Evolutionary conservation across 2,888 invertebrate species (phyloP).

Genomic region (Tipula vernalis): DNA sequence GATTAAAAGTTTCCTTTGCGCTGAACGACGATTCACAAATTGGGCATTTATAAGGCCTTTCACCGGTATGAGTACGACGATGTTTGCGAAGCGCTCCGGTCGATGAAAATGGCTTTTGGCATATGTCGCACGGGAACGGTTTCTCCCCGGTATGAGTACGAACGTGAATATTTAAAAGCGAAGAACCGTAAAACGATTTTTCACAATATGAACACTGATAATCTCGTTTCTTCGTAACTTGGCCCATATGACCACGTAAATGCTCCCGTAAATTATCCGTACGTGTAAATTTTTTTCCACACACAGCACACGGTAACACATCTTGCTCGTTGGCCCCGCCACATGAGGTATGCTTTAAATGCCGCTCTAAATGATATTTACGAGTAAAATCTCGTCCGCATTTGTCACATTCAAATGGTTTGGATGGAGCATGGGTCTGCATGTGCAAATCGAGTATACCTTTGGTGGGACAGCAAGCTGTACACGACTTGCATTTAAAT

Average conservation of each 20-base stretch:
- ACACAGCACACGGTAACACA: slow-evolving; percentile 33
- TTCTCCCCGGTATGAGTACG: slow-evolving; percentile 53
- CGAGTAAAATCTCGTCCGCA: slow-evolving; percentile 58
- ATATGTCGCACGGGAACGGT: slow-evolving; percentile 59
- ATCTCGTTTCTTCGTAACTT: slow-evolving; percentile 41
- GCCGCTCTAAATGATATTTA: slow-evolving; percentile 60
- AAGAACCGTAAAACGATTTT: slow-evolving; percentile 50
- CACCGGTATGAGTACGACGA: slow-evolving; percentile 45
- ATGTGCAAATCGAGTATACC: slow-evolving; percentile 52
- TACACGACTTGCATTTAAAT: slow-evolving; percentile 50
- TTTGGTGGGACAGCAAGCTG: slow-evolving; percentile 49
- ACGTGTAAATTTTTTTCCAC: slow-evolving; percentile 35
- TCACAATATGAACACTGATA: slow-evolving; percentile 50
- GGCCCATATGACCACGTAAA: slow-evolving; percentile 53
- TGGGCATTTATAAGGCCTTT: slow-evolving; percentile 53
- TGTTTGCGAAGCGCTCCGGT: slow-evolving; percentile 68
- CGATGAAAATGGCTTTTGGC: slow-evolving; percentile 59
- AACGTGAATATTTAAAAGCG: slow-evolving; percentile 45
- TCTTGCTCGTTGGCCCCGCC: slow-evolving; percentile 37
- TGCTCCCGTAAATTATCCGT: slow-evolving; percentile 61
- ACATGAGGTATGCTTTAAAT: slow-evolving; percentile 56
- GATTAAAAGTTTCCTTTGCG: slow-evolving; percentile 70
- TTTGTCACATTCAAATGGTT: slow-evolving; percentile 49
- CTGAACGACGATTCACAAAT: slow-evolving; percentile 63
- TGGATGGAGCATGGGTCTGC: slow-evolving; percentile 47